phyloP scores from a whole-genome alignment of 2,888 invertebrate species.

The Stenodera caucasica region DNA sequence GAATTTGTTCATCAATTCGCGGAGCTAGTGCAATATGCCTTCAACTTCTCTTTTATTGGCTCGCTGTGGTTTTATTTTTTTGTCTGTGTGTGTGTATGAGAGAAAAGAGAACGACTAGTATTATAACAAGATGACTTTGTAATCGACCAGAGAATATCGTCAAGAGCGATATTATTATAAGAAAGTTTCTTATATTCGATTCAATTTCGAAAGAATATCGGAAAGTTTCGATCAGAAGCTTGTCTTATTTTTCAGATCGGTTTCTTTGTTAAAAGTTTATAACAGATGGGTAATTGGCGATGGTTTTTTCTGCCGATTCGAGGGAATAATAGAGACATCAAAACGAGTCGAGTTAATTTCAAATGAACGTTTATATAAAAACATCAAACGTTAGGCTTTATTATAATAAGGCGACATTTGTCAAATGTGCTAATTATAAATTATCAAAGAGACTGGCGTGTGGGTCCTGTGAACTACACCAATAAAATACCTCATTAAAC shows the following conservation, averaged over 20 bases:
- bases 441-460: slow-evolving; percentile 31
- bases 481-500: slow-evolving; percentile 34
- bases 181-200: background rate
- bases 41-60: slow-evolving; percentile 44
- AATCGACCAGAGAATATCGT: slow-evolving; percentile 39
- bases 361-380: slow-evolving; percentile 22
- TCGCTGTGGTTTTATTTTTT: slow-evolving; percentile 26
- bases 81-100: background rate
- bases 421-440: slow-evolving; percentile 35
- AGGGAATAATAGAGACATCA: background rate
- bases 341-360: too few relatives aligned
- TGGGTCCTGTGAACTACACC: slow-evolving; percentile 27
- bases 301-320: background rate
- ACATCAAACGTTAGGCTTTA: slow-evolving; percentile 29
- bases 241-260: background rate
- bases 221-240: slow-evolving; percentile 34
- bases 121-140: slow-evolving; percentile 40
- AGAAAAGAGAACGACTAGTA: background rate
- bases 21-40: slow-evolving; percentile 48
- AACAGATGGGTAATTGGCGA: background rate
- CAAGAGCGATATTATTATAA: slow-evolving; percentile 1
- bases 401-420: slow-evolving; percentile 26
- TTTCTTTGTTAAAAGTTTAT: background rate
- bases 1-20: slow-evolving; percentile 59
- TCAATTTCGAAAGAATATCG: slow-evolving; percentile 34